Conservation (phyloP, 2,797 vertebrate genomes). For the Sebastes kiyomatsui region DNA sequence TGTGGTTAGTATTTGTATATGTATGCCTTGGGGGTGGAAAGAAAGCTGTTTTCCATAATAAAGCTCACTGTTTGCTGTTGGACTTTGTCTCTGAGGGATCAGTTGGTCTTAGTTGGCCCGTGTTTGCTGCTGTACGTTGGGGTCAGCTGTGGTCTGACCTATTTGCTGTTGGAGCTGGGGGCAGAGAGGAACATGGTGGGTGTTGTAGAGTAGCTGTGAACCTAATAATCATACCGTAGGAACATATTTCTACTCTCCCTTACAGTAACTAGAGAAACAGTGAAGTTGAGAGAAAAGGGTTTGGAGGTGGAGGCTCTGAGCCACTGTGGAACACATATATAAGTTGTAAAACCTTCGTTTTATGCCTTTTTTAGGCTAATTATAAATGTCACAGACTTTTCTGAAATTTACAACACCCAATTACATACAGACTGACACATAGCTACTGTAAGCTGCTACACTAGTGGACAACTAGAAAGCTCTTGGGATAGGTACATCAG, state of each 20-base stretch:
- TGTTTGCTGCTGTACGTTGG: neutral
- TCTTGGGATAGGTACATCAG: neutral
- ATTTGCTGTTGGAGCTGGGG: neutral
- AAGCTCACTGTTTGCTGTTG: neutral
- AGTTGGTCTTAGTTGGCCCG: neutral
- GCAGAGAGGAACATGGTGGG: neutral
- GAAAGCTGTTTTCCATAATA: neutral
- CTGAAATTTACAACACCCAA: constrained; percentile 7
- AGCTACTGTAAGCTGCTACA: neutral
- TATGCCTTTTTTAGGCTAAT: too few relatives aligned
- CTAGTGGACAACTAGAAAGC: neutral
- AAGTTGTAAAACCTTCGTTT: neutral
- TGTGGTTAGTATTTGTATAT: neutral
- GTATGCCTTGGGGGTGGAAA: neutral
- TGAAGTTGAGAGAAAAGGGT: neutral
- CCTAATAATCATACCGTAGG: neutral
- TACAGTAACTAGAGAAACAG: neutral
- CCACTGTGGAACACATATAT: neutral
- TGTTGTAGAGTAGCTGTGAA: neutral
- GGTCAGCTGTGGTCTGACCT: neutral
- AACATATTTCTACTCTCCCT: neutral
- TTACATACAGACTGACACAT: constrained; percentile 13
- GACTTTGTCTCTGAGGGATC: neutral
- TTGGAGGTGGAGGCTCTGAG: neutral
- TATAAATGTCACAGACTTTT: too few relatives aligned